These are phyloP conservation scores for Esox lucius DNA, from an alignment of 2,797 vertebrate genomes.

Conservation along the genomic window DNA sequence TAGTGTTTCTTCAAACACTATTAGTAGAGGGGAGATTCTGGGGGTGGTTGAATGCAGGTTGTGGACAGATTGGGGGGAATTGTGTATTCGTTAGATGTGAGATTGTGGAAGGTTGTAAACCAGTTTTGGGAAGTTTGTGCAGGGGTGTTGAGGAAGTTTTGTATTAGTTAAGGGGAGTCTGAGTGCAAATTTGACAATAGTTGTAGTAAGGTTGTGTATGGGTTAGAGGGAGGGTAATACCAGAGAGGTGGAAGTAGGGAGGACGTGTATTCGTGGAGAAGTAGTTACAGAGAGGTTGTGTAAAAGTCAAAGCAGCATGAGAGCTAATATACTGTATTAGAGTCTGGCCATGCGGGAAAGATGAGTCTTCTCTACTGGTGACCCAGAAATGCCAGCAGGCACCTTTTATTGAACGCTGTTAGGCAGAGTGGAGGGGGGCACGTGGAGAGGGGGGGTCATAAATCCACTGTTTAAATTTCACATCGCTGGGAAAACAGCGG, in stretches of 20 bases:
- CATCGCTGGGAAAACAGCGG: too few species aligned
- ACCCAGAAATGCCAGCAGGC: slow-evolving; percentile 42
- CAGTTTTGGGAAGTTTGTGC: too few species aligned
- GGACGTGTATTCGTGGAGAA: background rate
- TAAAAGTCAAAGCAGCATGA: background rate
- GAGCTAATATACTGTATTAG: background rate
- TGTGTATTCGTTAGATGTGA: too few species aligned
- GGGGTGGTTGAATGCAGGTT: too few species aligned
- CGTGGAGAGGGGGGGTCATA: slow-evolving; percentile 9
- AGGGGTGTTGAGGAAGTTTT: too few species aligned
- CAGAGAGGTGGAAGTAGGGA: background rate
- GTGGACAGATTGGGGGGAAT: too few species aligned
- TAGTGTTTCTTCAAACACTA: too few species aligned
- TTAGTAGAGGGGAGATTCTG: too few species aligned
- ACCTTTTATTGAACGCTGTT: slow-evolving; percentile 58
- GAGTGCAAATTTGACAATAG: too few species aligned
- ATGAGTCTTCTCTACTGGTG: slow-evolving; percentile 51
- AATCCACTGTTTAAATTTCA: background rate
- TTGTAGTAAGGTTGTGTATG: background rate
- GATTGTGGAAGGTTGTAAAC: too few species aligned
- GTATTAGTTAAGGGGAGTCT: too few species aligned
- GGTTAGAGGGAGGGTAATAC: background rate
- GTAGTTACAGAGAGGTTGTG: slow-evolving; percentile 14
- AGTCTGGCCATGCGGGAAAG: slow-evolving; percentile 43
- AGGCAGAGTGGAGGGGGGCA: slow-evolving; percentile 44